Evolutionary conservation across 2,797 vertebrate genomes (phyloP), one percentile per base, ranked within the genome.

Genomic region (Typhlichthys subterraneus): DNA sequence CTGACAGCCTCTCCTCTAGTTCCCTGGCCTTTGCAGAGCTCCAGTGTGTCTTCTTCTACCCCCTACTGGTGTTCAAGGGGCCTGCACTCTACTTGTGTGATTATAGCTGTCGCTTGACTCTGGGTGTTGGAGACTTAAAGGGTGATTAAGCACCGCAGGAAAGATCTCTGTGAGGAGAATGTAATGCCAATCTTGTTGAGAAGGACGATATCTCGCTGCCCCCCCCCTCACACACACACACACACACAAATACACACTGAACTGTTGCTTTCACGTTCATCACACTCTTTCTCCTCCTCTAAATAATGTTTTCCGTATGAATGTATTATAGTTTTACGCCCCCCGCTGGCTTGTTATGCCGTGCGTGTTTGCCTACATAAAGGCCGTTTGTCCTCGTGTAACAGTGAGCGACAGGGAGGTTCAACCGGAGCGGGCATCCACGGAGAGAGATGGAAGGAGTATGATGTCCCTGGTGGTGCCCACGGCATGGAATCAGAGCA

Each of bases 401-500:
- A 61, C 29, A 53, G n/a, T 5, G 46, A 46, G 19, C 46, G 12
- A 13, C 42, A 53, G 29, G 29, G 2, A 17, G 47, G 12, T 31
- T 9, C 23, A 14, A 13, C 29, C 19, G 13, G 38, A 45, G 55
- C 9, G 31, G 47, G 29, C 45, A 17, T 71, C 49, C 50, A 69
- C 46, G 61, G 69, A 65, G 65, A 65, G 70, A 76, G 74, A 76
- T 59, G 68, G 63, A 73, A 76, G 79, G 77, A 85, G 75, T 45
- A 69, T 65, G 73, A 45, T 65, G 79, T 82, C 81, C 79, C 71
- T 73, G 48, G 77, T 56, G 69, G 68, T 56, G 81, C 81, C 72
- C 70, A 64, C 73, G 62, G 80, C 82, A 84, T 84, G 78, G 88
- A 88, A 86, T 83, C 77, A 86, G 79, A 90, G 82, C 61, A 65